Conservation (phyloP, 2,113 vertebrate genomes). For the Phaethornis superciliosus region DNA sequence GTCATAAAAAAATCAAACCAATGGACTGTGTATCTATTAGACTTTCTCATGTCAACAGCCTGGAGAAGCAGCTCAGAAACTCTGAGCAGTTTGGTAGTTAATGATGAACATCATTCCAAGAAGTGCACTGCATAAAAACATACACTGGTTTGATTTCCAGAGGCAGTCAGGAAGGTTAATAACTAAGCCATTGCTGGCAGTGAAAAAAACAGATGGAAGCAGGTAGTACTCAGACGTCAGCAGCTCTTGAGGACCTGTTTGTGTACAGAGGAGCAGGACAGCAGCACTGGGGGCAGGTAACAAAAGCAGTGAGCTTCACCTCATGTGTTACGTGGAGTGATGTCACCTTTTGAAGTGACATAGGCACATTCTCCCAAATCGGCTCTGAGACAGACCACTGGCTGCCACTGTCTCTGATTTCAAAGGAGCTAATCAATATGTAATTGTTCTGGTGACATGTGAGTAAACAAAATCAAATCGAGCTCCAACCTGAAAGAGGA, state of each 20-base stretch:
- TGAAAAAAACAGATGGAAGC: too few species aligned
- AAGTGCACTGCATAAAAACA: neutral
- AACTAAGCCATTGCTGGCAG: neutral
- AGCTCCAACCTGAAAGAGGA: neutral
- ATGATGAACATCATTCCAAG: neutral
- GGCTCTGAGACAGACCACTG: neutral
- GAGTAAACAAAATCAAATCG: neutral
- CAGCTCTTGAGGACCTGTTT: neutral
- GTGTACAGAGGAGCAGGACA: neutral
- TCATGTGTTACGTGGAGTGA: fast-evolving
- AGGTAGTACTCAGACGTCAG: neutral
- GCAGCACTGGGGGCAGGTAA: fast-evolving
- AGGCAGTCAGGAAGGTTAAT: neutral
- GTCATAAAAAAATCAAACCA: neutral
- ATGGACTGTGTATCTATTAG: neutral
- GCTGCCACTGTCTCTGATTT: neutral
- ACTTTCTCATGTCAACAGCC: neutral
- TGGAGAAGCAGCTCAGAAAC: neutral
- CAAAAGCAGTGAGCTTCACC: neutral
- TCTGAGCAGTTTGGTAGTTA: neutral
- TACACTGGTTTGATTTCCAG: fast-evolving
- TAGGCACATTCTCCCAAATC: neutral
- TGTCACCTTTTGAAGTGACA: neutral
- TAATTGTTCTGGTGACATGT: neutral
- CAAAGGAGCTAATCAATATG: neutral